Evolutionary conservation across 2,113 vertebrate genomes (phyloP).

Genomic region (Gasterosteus nipponicus): DNA sequence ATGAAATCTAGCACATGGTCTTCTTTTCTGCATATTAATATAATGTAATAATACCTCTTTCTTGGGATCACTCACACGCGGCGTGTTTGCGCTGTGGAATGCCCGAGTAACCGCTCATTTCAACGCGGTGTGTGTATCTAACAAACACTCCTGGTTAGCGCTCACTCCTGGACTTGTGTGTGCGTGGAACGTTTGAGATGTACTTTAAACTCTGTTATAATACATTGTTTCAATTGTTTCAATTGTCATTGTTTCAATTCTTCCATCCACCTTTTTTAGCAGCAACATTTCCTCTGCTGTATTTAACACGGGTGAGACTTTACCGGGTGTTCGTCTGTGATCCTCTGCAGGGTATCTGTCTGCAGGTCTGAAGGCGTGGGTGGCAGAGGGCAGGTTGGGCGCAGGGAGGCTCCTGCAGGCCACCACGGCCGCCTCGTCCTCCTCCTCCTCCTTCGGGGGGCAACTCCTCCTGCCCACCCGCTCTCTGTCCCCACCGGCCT

Average conservation of each 20-base stretch:
- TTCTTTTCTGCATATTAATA: neutral
- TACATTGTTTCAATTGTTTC: neutral
- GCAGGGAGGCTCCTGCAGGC: slow-evolving; percentile 56
- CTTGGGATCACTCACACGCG: neutral
- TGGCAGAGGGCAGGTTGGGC: slow-evolving; percentile 64
- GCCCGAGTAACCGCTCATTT: neutral
- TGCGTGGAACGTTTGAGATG: neutral
- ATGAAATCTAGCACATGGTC: neutral
- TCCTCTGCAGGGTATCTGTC: slow-evolving; percentile 69
- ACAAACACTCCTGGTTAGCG: no score
- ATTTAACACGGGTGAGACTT: neutral
- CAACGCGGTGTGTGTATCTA: neutral
- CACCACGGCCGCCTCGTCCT: slow-evolving; percentile 37
- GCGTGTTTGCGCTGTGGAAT: neutral
- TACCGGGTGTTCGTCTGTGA: neutral
- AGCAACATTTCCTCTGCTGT: neutral
- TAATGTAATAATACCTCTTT: neutral
- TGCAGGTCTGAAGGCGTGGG: slow-evolving; percentile 71
- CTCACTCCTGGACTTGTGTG: neutral
- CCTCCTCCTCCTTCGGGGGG: slow-evolving; percentile 19
- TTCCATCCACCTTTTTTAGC: neutral
- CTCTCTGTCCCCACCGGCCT: slow-evolving; percentile 56
- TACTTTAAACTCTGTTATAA: neutral
- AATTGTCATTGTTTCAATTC: neutral
- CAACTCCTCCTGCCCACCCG: slow-evolving; percentile 28